Evolutionary conservation across 2,113 vertebrate genomes (phyloP).

Genomic region (Rattus rattus): DNA sequence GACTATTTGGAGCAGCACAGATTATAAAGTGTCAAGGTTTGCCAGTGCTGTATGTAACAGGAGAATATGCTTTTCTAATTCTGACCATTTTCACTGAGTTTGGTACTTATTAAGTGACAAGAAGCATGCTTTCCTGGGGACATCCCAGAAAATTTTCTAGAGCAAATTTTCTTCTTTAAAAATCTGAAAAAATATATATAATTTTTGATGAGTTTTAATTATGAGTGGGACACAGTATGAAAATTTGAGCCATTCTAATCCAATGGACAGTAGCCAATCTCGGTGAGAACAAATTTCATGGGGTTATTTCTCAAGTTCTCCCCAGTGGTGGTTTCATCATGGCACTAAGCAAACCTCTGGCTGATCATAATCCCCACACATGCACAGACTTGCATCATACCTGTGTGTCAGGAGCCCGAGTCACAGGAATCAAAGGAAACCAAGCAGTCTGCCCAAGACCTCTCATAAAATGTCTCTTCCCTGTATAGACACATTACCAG

Average conservation of each 20-base stretch:
- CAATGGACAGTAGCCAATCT: neutral
- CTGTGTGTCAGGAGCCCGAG: neutral
- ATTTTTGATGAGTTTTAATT: neutral
- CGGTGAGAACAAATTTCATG: neutral
- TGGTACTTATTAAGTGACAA: neutral
- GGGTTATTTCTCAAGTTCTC: constrained; percentile 54
- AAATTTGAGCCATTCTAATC: neutral
- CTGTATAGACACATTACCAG: neutral
- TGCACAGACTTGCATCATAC: constrained; percentile 32
- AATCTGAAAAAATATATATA: neutral
- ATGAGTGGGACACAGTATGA: neutral
- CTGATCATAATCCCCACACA: neutral
- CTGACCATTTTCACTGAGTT: neutral
- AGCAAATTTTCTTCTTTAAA: neutral
- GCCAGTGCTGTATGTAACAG: neutral
- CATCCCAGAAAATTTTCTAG: neutral
- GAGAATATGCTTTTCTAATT: neutral
- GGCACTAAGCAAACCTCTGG: neutral
- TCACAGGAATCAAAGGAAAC: neutral
- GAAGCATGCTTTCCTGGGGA: neutral
- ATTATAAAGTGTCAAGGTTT: neutral
- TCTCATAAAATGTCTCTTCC: neutral
- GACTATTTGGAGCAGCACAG: neutral
- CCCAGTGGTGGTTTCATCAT: neutral
- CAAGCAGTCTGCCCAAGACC: neutral